These are phyloP conservation scores for Plusia festucae DNA, from an alignment of 2,888 invertebrate genomes.

Conservation along the genomic window DNA sequence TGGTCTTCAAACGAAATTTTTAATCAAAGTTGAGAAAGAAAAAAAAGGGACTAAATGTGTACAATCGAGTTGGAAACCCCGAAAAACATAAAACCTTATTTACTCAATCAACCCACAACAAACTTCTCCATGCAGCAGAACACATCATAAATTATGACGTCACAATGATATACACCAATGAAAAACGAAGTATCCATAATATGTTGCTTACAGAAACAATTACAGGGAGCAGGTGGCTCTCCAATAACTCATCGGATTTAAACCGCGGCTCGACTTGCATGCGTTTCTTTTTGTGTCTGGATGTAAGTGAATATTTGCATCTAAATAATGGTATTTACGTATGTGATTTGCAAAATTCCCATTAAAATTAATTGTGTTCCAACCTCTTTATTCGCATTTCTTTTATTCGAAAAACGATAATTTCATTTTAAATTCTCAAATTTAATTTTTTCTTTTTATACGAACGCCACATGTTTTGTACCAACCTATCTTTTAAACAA, in stretches of 20 bases:
- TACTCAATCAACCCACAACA: background rate
- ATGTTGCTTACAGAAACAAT: conserved; percentile 70
- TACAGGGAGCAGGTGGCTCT: conserved; percentile 60
- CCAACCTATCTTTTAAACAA: too few species aligned
- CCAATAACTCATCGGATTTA: conserved; percentile 65
- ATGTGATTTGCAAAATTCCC: conserved; percentile 24
- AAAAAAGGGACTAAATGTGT: too few species aligned
- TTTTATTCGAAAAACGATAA: too few species aligned
- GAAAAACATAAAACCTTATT: background rate
- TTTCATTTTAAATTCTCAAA: too few species aligned
- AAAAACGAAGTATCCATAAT: conserved; percentile 61
- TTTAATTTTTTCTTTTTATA: too few species aligned
- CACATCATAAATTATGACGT: conserved; percentile 23
- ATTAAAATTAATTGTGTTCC: background rate
- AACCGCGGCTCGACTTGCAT: conserved; percentile 40
- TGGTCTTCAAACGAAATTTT: too few species aligned
- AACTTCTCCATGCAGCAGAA: background rate
- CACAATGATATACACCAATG: conserved; percentile 43
- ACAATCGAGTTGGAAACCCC: too few species aligned
- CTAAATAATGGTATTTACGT: conserved; percentile 22
- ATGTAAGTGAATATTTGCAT: conserved; percentile 41
- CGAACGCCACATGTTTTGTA: too few species aligned
- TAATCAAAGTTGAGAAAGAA: too few species aligned
- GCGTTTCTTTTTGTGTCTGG: conserved; percentile 55
- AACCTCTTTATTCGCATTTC: background rate